Evolutionary conservation across 2,113 vertebrate genomes (phyloP).

Genomic region (Mus pahari): DNA sequence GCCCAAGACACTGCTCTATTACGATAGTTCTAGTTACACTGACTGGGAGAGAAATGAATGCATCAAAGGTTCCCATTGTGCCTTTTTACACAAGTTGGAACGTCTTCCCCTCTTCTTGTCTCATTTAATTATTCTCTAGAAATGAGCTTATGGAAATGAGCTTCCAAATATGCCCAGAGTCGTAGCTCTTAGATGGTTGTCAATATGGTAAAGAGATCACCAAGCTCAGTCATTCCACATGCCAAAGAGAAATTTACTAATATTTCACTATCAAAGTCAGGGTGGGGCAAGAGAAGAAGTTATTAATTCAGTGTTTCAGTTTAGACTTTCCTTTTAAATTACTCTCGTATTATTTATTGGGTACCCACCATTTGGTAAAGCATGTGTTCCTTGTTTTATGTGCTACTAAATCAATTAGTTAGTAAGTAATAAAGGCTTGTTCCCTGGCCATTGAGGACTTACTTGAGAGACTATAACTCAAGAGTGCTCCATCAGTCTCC

Average conservation of each 20-base stretch:
- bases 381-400: not conserved
- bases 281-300: not conserved
- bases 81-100: not conserved
- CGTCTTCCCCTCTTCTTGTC: not conserved
- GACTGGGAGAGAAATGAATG: not conserved
- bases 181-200: not conserved
- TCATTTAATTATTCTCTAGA: not conserved
- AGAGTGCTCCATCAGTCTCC: not conserved
- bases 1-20: not conserved
- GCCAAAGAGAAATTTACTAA: not conserved
- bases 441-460: not conserved
- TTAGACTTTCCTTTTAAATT: not conserved
- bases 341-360: not conserved
- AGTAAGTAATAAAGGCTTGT: not conserved
- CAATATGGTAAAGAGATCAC: not conserved
- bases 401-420: not conserved
- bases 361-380: not conserved
- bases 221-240: not conserved
- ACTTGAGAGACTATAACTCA: not conserved
- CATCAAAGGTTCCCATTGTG: not conserved
- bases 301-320: not conserved
- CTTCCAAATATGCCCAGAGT: not conserved
- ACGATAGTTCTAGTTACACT: not conserved
- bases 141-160: not conserved
- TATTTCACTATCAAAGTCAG: not conserved